Evolutionary conservation across 2,113 vertebrate species (phyloP), one percentile per base, ranked within the genome.

Genomic region (Rhabdornis inornatus): DNA sequence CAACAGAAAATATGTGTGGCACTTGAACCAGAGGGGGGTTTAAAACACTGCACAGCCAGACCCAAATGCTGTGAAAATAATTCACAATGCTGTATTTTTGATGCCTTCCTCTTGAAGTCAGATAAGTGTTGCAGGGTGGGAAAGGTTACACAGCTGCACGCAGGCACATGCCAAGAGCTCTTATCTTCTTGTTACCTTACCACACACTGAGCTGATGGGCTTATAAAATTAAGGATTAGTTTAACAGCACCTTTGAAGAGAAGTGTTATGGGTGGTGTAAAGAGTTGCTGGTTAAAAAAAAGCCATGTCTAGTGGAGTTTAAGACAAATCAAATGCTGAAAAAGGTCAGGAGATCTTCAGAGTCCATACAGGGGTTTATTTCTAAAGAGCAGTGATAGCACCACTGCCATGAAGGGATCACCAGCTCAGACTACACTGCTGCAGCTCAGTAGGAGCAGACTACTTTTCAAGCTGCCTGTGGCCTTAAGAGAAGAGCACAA

Each of bases 111-210:
- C 90, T 93, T 83, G 87, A 96, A 94, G 87, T 70, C 59, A 83
- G 70, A 44, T 72, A 77, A 94, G 78, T 63, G 75, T 70, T 94
- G 63, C 39, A n/a, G 77, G 76, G 90, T 74, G 59, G 75, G 63
- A 93, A 94, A 91, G 82, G 84, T 94, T 87, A 83, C 82, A 69
- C 87, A 97, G 92, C 84, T 94, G 94, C 87, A 80, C 11, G 30
- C 23, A 45, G 18, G 20, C 79, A 70, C 66, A 59, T 85, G 75
- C 71, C 87, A 95, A 82, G 78, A 59, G 33, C 78, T 83, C 88
- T 95, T 95, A 65, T 76, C 87, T 66, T 75, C 83, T 86, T 81
- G 71, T 83, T 87, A 66, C 76, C 53, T 95, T 85, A 47, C 78
- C 42, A 31, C 40, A 80, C 78, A 42, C 56, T 80, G 79, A 88